phyloP scores from a whole-genome alignment of 2,113 vertebrate species.

The Oreotrochilus melanogaster region DNA sequence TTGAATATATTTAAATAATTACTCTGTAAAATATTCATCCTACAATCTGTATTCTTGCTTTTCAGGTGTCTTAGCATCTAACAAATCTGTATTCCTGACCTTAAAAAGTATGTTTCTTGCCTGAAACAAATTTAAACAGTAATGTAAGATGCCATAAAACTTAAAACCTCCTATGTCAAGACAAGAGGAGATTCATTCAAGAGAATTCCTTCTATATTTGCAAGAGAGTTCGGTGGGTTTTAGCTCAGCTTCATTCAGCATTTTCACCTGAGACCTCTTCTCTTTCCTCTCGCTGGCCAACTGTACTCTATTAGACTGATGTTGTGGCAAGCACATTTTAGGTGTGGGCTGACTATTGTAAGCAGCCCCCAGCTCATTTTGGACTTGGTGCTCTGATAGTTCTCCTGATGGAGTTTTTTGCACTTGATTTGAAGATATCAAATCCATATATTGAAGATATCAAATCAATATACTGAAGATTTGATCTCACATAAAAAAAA shows the following conservation, averaged over 20 bases:
- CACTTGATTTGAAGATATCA: not conserved
- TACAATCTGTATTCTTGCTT: conserved; percentile 71
- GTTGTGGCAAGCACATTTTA: not conserved
- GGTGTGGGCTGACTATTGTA: not conserved
- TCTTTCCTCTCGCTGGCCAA: not conserved
- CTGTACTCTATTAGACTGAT: not conserved
- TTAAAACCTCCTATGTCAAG: conserved; percentile 49
- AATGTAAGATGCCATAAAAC: conserved; percentile 62
- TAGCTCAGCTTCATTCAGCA: not conserved
- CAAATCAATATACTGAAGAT: not conserved
- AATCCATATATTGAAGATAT: too few species aligned
- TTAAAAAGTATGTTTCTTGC: conserved; percentile 70
- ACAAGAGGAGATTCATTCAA: conserved; percentile 12
- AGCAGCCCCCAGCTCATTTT: not conserved
- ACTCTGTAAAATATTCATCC: conserved; percentile 69
- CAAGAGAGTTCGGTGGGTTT: not conserved
- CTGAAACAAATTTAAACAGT: conserved; percentile 68
- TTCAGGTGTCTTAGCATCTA: conserved; percentile 69
- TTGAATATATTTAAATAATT: conserved; percentile 77
- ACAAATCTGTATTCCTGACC: conserved; percentile 61
- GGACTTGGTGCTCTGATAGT: not conserved
- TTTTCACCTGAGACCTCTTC: not conserved
- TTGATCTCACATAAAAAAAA: fast-evolving
- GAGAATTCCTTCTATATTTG: not conserved
- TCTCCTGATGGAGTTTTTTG: not conserved